Evolutionary conservation across 2,888 invertebrate species (phyloP).

Genomic region (Limenitis camilla): DNA sequence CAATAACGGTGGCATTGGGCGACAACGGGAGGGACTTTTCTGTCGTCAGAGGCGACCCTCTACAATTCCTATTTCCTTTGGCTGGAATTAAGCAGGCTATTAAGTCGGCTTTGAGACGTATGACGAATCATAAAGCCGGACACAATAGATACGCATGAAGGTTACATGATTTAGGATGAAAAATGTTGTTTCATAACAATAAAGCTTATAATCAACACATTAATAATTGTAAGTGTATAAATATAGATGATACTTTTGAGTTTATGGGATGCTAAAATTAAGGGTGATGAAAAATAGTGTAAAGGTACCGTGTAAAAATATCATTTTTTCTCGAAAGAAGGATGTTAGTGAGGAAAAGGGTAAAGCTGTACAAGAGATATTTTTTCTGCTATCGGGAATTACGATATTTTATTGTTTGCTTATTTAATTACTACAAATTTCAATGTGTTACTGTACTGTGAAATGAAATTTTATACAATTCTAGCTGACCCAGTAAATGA

Average conservation of each 20-base stretch:
- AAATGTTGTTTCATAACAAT: constrained; percentile 30
- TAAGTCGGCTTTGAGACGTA: constrained; percentile 64
- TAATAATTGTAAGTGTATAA: neutral
- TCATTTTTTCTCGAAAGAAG: no score
- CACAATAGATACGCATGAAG: constrained; percentile 54
- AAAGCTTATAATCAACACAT: neutral
- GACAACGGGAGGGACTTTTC: constrained; percentile 58
- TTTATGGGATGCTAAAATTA: no score
- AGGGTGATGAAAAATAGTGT: no score
- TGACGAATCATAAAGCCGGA: constrained; percentile 63
- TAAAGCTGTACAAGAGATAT: no score
- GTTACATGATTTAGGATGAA: constrained; percentile 43
- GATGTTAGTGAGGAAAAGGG: no score
- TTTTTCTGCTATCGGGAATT: no score
- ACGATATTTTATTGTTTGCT: no score
- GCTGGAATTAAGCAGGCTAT: constrained; percentile 71
- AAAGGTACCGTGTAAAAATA: no score
- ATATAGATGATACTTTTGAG: neutral
- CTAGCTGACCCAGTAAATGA: no score
- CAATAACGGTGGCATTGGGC: constrained; percentile 54
- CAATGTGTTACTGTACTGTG: no score
- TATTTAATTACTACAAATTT: no score
- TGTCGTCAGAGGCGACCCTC: constrained; percentile 49
- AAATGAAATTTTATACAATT: no score
- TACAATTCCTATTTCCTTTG: constrained; percentile 67